Percentiles rank a stretch among this genome's conserved stretches.
Evolutionary conservation across 2,797 vertebrate species (phyloP).

Genomic region (Chiloscyllium punctatum): DNA sequence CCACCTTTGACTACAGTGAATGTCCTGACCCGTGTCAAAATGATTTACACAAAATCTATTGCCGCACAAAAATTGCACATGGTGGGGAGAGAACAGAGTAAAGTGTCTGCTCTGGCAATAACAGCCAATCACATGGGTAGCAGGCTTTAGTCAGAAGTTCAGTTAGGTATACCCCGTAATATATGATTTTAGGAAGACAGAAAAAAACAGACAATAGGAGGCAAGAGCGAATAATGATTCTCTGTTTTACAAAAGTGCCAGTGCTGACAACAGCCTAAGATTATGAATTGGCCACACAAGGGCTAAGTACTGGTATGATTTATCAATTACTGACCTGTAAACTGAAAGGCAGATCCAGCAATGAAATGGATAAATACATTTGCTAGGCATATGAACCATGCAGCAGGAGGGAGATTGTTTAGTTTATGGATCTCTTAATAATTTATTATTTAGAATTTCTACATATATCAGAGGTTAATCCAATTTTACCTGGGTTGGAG

Average conservation of each 20-base stretch:
- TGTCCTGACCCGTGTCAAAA: slow-evolving; percentile 8
- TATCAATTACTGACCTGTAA: slow-evolving; percentile 36
- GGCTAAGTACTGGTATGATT: not conserved
- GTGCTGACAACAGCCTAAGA: not conserved
- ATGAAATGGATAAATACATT: slow-evolving; percentile 31
- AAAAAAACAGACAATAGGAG: not conserved
- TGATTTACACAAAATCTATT: slow-evolving; percentile 23
- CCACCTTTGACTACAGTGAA: slow-evolving; percentile 19
- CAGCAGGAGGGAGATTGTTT: slow-evolving; percentile 26
- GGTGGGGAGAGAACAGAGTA: not conserved
- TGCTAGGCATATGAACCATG: slow-evolving; percentile 32
- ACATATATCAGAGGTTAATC: slow-evolving; percentile 38
- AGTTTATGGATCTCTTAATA: slow-evolving; percentile 37
- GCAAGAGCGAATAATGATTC: not conserved
- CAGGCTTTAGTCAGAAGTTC: not conserved
- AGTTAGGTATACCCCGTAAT: not conserved
- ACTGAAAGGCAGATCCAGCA: slow-evolving; percentile 28
- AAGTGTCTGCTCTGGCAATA: not conserved
- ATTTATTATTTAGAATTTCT: slow-evolving; percentile 39
- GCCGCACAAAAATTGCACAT: not conserved
- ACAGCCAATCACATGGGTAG: not conserved
- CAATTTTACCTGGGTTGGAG: slow-evolving; percentile 36
- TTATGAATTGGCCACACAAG: not conserved
- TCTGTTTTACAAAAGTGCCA: not conserved
- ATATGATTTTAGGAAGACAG: not conserved